A percentile compares a stretch with the other conserved stretches of the same genome.
These are phyloP conservation scores for Hypsibius dujardini DNA, from an alignment of 1,140 invertebrate genomes.

Conservation along the genomic window DNA sequence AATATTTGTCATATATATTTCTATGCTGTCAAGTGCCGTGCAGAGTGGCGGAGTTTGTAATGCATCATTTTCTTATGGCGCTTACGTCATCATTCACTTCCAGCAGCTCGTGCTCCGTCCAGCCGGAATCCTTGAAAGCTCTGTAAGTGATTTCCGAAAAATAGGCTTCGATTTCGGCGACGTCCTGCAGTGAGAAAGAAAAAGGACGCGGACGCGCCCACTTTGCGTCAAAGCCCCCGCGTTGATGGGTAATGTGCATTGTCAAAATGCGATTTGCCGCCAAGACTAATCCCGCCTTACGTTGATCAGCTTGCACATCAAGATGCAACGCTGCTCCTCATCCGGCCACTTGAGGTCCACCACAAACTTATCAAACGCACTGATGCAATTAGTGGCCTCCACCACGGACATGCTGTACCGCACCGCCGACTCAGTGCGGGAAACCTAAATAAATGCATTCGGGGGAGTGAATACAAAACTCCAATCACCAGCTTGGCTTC, in stretches of 20 bases:
- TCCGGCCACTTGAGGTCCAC: conserved; percentile 1
- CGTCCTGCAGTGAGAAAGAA: not conserved
- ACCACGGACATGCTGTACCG: conserved; percentile 10
- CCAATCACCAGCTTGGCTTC: not conserved
- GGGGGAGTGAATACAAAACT: not conserved
- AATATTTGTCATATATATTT: no score
- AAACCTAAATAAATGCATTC: not conserved
- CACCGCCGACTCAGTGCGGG: not conserved
- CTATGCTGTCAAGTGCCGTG: no score
- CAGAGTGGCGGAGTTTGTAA: no score
- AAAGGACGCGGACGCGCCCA: not conserved
- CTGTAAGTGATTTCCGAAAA: conserved; percentile 6
- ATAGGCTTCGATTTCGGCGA: not conserved
- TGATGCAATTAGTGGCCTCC: not conserved
- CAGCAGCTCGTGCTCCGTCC: conserved; percentile 9
- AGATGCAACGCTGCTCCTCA: not conserved
- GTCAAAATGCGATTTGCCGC: no score
- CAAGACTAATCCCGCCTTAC: not conserved
- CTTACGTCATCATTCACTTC: conserved; percentile 17
- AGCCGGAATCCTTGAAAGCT: conserved; percentile 10
- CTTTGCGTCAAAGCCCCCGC: no score
- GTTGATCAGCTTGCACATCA: conserved; percentile 13
- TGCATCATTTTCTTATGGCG: not conserved
- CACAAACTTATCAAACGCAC: not conserved
- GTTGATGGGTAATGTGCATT: no score